Evolutionary conservation across 2,888 invertebrate genomes (phyloP).

Genomic region (Prosapia bicincta): DNA sequence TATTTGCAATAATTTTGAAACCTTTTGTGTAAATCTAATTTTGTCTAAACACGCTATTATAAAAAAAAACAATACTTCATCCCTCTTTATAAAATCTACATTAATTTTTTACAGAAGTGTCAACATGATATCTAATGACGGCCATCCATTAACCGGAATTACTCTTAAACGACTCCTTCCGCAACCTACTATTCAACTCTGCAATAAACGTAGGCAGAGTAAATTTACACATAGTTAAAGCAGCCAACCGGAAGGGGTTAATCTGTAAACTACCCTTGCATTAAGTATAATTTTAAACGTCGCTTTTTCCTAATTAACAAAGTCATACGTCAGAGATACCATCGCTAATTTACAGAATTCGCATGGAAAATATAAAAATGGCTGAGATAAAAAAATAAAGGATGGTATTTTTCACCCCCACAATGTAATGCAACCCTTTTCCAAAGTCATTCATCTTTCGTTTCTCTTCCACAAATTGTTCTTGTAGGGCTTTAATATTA

Average conservation of each 20-base stretch:
- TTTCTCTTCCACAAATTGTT: slow-evolving; percentile 6
- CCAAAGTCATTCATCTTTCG: slow-evolving; percentile 19
- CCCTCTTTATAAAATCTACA: too few relatives aligned
- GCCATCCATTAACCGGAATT: background rate
- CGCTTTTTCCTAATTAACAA: slow-evolving; percentile 22
- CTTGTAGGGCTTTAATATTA: slow-evolving; percentile 23
- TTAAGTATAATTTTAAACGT: slow-evolving; percentile 22
- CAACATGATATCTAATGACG: background rate
- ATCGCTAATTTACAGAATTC: slow-evolving; percentile 14
- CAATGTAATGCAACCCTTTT: slow-evolving; percentile 13
- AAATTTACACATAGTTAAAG: slow-evolving; percentile 27
- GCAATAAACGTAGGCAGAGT: slow-evolving; percentile 8
- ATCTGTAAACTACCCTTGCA: slow-evolving; percentile 9
- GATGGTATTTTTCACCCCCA: slow-evolving; percentile 13
- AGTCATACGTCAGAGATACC: slow-evolving; percentile 22
- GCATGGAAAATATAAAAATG: slow-evolving; percentile 16
- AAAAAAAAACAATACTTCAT: too few relatives aligned
- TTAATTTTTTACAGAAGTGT: background rate
- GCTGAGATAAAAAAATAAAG: background rate
- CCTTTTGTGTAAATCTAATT: too few relatives aligned
- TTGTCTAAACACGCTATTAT: too few relatives aligned
- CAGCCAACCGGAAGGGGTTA: background rate
- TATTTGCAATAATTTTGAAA: too few relatives aligned
- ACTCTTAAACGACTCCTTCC: background rate
- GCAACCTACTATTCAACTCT: background rate